A percentile compares a stretch with the other conserved stretches of the same genome.
Evolutionary conservation across 2,888 invertebrate genomes (phyloP).

Genomic region (Ecliptopera silaceata): DNA sequence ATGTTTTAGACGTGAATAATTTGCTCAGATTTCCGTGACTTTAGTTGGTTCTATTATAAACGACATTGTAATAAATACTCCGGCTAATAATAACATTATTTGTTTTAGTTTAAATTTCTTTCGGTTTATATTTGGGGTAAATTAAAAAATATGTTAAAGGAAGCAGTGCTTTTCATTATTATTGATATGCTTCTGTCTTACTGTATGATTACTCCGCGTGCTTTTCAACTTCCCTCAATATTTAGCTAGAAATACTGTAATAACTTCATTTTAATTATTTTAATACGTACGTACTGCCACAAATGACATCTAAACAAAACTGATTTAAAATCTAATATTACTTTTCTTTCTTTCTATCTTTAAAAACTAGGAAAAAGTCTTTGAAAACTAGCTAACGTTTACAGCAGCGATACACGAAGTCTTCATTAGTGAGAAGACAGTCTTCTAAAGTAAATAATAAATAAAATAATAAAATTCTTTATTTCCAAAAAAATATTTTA

Average conservation of each 20-base stretch:
- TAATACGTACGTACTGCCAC: too few species aligned
- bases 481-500: too few species aligned
- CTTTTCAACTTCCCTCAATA: not conserved
- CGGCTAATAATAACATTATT: not conserved
- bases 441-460: too few species aligned
- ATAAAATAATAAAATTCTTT: too few species aligned
- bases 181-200: not conserved
- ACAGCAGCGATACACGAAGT: too few species aligned
- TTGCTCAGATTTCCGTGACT: slow-evolving; percentile 45
- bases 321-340: too few species aligned
- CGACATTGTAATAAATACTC: slow-evolving; percentile 27
- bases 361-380: too few species aligned
- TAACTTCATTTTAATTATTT: not conserved
- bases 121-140: not conserved
- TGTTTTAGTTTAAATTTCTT: not conserved
- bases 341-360: too few species aligned
- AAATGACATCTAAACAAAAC: too few species aligned
- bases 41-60: slow-evolving; percentile 29
- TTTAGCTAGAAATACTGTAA: not conserved
- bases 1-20: slow-evolving; percentile 52
- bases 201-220: not conserved
- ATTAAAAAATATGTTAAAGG: not conserved
- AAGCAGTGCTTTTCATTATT: not conserved
- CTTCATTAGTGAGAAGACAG: too few species aligned
- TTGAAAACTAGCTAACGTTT: too few species aligned